Conservation (phyloP, 2,888 invertebrate genomes). For the Amblyteles armatorius region DNA sequence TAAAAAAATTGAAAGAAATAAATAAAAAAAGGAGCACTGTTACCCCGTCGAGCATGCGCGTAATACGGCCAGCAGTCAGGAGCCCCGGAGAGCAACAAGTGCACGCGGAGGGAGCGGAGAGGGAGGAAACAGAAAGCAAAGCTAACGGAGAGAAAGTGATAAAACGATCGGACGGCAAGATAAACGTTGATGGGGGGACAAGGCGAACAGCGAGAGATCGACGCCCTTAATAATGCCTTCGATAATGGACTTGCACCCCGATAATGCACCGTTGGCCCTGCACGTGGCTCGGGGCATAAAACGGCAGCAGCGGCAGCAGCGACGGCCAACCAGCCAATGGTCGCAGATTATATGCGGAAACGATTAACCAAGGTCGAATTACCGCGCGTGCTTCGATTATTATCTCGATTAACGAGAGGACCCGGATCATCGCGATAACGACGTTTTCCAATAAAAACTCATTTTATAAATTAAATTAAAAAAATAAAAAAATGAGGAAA, state of each 20-base stretch:
- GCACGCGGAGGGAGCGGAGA: constrained; percentile 52
- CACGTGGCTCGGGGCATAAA: constrained; percentile 2
- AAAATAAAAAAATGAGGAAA: constrained; percentile 1
- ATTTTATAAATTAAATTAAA: not conserved
- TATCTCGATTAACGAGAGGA: constrained; percentile 53
- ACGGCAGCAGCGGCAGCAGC: constrained; percentile 9
- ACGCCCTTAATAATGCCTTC: constrained; percentile 40
- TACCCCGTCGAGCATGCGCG: not conserved
- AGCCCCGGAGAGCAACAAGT: constrained; percentile 13
- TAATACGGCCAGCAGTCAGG: not conserved
- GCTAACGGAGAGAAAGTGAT: constrained; percentile 21
- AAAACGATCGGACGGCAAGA: constrained; percentile 15
- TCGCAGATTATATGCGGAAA: constrained; percentile 58
- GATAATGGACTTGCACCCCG: constrained; percentile 44
- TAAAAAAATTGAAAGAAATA: no score
- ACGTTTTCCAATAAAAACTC: constrained; percentile 45
- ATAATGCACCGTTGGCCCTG: constrained; percentile 19
- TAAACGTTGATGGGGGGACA: constrained; percentile 18
- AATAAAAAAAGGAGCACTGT: not conserved
- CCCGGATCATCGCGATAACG: constrained; percentile 43
- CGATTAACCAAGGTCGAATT: constrained; percentile 66
- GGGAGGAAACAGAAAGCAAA: constrained; percentile 6
- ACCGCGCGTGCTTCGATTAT: constrained; percentile 59
- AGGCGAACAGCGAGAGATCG: constrained; percentile 25
- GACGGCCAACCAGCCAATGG: constrained; percentile 13